Base-by-base conservation (phyloP, 2,113 vertebrate species). In the Tachysurus fulvidraco region DNA sequence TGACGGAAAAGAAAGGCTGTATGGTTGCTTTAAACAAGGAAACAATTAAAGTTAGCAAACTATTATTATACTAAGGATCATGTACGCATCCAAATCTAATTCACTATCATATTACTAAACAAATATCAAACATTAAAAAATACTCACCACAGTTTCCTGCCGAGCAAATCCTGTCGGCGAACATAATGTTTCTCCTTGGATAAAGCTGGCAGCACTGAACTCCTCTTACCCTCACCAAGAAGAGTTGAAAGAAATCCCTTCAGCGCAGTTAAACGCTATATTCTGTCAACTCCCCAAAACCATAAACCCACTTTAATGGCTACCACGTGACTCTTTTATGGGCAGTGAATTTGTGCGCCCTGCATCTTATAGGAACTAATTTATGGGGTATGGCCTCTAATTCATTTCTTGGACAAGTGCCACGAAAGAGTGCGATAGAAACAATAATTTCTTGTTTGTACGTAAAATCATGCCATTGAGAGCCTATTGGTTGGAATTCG, bases 301-400 rank as follows among this genome's bases (percentile, higher is more conserved):
- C 98, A 99, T 99, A 99, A 99, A 99, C 98, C 97, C 97, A 98
- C 97, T 99, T 98, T 98, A 99, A 99, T 99, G 97, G 97, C 97
- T 94, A 97, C 95, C 98, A 99, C 97, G 98, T 99, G 98, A 99
- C 97, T 94, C 96, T 98, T 98, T 99, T 84, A 98, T 98, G 98
- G 97, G 98, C 98, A 97, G 97, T 96, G 95, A 98, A 97, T 96
- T 97, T 97, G 98, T 98, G 97, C 98, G 97, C 95, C 96, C 96
- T 97, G 98, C 98, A 96, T 98, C 96, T 97, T 14, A 44, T 25
- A 77, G 23, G 25, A 77, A 77, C 46, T 77, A 52, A 52, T 74
- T 74, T 25, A 74, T 46, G 9, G 36, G 23, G 71, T 41, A 50
- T 46, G 19, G 4, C 12, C 73, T 52, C 11, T 23, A 5, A 52